Percentiles rank a stretch among this genome's conserved stretches.
These are phyloP conservation scores for Pangasianodon gigas DNA, from an alignment of 2,113 vertebrate genomes.

Conservation along the genomic window DNA sequence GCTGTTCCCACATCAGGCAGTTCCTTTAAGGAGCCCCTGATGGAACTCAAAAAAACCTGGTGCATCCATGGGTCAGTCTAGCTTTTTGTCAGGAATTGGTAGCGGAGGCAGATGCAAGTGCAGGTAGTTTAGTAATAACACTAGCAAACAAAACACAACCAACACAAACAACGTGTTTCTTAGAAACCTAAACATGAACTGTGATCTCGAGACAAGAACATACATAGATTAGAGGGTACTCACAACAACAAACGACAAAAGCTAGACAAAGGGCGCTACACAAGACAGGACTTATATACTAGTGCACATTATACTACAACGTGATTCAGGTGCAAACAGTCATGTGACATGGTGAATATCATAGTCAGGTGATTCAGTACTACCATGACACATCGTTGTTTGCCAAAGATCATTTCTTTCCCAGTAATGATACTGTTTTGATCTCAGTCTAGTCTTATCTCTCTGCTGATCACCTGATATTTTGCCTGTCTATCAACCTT, in stretches of 20 bases:
- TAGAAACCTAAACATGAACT: background rate
- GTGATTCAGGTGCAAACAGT: background rate
- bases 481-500: background rate
- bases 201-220: background rate
- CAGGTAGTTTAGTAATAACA: background rate
- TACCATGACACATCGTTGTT: too few species aligned
- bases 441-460: background rate
- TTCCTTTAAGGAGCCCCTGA: too few species aligned
- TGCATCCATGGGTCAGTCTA: too few species aligned
- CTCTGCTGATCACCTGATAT: background rate
- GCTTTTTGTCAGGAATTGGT: too few species aligned
- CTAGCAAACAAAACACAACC: background rate
- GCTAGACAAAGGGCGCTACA: background rate
- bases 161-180: background rate
- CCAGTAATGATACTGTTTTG: background rate
- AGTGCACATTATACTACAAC: background rate
- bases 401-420: background rate
- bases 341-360: background rate
- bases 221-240: background rate
- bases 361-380: too few species aligned
- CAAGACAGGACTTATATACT: background rate
- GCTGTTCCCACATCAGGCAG: too few species aligned
- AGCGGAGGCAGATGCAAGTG: too few species aligned
- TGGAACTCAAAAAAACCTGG: too few species aligned
- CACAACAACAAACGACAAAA: background rate